A percentile compares a stretch with the other conserved stretches of the same genome.
Conservation (phyloP, 2,888 invertebrate species). For the Nysson spinosus region DNA sequence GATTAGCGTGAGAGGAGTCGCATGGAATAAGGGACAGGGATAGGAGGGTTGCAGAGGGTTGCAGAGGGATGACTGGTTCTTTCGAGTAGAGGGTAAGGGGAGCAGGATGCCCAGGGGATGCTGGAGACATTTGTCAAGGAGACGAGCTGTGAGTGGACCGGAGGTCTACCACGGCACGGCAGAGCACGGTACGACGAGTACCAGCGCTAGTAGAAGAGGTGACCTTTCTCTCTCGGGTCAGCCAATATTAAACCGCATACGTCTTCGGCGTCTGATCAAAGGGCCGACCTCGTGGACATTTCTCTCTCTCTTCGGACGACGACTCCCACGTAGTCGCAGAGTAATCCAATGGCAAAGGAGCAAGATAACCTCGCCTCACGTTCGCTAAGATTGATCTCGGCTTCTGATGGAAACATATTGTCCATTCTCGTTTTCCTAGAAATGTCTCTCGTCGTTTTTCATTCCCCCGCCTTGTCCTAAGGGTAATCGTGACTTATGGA, state of each 20-base stretch:
- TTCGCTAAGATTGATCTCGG: conserved; percentile 51
- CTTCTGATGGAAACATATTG: conserved; percentile 39
- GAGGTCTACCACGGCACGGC: conserved; percentile 52
- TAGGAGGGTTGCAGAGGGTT: conserved; percentile 7
- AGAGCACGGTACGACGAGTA: conserved; percentile 56
- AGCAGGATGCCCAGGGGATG: conserved; percentile 68
- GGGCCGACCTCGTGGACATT: conserved; percentile 50
- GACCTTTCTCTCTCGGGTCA: conserved; percentile 62
- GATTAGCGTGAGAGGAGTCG: conserved; percentile 51
- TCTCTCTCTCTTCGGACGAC: conserved; percentile 31
- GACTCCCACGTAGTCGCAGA: conserved; percentile 41
- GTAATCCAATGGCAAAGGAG: conserved; percentile 34
- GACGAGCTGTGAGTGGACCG: conserved; percentile 74
- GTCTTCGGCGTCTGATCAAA: conserved; percentile 69
- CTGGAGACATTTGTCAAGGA: conserved; percentile 76
- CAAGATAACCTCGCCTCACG: conserved; percentile 47
- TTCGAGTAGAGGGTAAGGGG: conserved; percentile 61
- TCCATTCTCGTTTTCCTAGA: conserved; percentile 9
- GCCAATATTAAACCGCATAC: conserved; percentile 74
- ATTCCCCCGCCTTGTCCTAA: not conserved
- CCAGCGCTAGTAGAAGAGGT: conserved; percentile 21
- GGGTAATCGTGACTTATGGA: no score
- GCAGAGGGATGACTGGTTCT: conserved; percentile 30
- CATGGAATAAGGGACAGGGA: conserved; percentile 26
- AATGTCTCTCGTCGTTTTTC: conserved; percentile 33